Percentiles rank a stretch among this genome's conserved stretches.
Conservation (phyloP, 2,888 invertebrate species). For the Epicampocera succincta region DNA sequence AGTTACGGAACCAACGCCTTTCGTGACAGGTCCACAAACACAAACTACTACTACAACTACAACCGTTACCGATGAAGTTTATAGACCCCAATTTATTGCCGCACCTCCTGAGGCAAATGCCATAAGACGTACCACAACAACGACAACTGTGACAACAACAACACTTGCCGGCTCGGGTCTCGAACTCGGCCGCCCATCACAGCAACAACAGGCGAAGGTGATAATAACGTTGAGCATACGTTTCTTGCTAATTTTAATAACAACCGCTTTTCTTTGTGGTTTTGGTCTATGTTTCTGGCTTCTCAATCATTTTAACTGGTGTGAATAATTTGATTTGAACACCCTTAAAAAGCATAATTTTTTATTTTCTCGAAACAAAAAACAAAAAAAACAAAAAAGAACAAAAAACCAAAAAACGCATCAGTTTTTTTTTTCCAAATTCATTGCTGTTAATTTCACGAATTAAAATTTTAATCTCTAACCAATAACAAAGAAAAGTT, state of each 20-base stretch:
- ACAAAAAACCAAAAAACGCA: constrained; percentile 18
- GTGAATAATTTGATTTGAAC: constrained; percentile 56
- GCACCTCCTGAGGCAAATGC: constrained; percentile 68
- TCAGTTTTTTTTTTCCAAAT: constrained; percentile 5
- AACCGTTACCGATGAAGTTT: constrained; percentile 73
- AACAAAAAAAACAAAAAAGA: constrained; percentile 6
- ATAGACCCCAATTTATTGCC: constrained; percentile 70
- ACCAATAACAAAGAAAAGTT: constrained; percentile 1
- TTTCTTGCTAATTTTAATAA: constrained; percentile 79
- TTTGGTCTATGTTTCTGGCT: constrained; percentile 81
- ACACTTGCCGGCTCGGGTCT: constrained; percentile 70
- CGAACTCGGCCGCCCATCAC: constrained; percentile 63
- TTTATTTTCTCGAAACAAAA: constrained; percentile 5
- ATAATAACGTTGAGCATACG: constrained; percentile 81
- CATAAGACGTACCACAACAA: constrained; percentile 76
- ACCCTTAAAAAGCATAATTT: constrained; percentile 28
- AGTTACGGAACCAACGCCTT: neutral
- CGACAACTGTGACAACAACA: constrained; percentile 74
- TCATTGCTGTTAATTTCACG: constrained; percentile 39
- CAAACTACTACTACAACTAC: constrained; percentile 71
- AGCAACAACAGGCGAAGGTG: constrained; percentile 80
- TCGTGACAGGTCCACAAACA: constrained; percentile 24
- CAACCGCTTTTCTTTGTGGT: constrained; percentile 81
- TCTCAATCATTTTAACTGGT: constrained; percentile 76
- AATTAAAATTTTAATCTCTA: constrained; percentile 33